A percentile compares a stretch with the other conserved stretches of the same genome.
Evolutionary conservation across 1,140 invertebrate genomes (phyloP).

Genomic region (Triops longicaudatus): DNA sequence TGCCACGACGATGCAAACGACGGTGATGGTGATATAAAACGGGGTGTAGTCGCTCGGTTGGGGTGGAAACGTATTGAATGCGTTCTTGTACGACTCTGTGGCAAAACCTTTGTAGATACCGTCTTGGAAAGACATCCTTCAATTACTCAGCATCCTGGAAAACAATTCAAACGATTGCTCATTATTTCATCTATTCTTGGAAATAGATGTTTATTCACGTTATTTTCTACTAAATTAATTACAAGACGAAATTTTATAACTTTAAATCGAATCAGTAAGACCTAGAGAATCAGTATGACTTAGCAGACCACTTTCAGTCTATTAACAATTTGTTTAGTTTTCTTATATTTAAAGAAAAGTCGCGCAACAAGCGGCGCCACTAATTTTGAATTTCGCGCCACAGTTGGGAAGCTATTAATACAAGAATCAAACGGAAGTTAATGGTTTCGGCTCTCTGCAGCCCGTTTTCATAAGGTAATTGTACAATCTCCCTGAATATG

Average conservation of each 20-base stretch:
- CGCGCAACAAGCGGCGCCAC: neutral
- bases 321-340: too few species aligned
- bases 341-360: too few species aligned
- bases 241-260: too few species aligned
- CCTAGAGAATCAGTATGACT: too few species aligned
- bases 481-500: neutral
- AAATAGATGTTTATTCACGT: too few species aligned
- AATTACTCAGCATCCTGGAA: neutral
- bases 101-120: neutral
- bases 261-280: too few species aligned
- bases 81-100: slow-evolving; percentile 24
- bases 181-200: too few species aligned
- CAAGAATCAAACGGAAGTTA: neutral
- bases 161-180: neutral
- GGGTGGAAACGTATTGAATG: slow-evolving; percentile 19
- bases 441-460: neutral
- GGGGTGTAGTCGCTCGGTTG: slow-evolving; percentile 38
- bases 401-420: neutral
- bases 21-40: slow-evolving; percentile 67
- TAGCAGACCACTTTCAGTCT: too few species aligned
- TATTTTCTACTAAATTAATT: too few species aligned
- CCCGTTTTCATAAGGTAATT: neutral
- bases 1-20: slow-evolving; percentile 60
- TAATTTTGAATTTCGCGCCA: neutral
- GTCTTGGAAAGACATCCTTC: neutral